These are phyloP conservation scores for Leptobrachium leishanense DNA, from an alignment of 2,113 vertebrate genomes.

Conservation along the genomic window DNA sequence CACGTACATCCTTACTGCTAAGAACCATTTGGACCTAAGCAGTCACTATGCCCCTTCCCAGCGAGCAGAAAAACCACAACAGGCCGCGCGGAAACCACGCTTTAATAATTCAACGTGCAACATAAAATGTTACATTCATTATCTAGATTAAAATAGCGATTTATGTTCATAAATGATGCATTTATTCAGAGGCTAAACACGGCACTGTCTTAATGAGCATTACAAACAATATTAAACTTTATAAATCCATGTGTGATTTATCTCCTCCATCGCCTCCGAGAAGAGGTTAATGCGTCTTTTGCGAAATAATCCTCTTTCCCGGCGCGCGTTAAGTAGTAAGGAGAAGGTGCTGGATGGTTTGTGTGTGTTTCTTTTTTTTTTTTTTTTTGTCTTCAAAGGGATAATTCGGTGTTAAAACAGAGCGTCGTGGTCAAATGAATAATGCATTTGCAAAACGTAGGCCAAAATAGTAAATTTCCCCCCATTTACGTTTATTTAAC, in stretches of 20 bases:
- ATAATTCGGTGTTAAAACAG: too few species aligned
- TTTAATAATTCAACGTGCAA: conserved; percentile 61
- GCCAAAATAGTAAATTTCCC: too few species aligned
- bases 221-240: conserved; percentile 1
- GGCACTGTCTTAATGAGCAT: background rate
- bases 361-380: too few species aligned
- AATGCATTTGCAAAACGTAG: too few species aligned
- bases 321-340: too few species aligned
- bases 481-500: too few species aligned
- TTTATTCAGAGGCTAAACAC: background rate
- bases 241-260: conserved; percentile 5
- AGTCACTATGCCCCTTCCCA: background rate
- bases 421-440: too few species aligned
- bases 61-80: background rate
- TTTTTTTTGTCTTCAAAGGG: too few species aligned
- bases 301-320: too few species aligned
- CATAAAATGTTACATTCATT: conserved; percentile 24
- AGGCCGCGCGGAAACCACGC: conserved; percentile 51
- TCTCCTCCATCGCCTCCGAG: background rate
- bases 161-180: background rate
- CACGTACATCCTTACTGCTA: too few species aligned
- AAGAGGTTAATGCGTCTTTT: background rate
- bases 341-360: too few species aligned
- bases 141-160: conserved; percentile 29
- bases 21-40: too few species aligned